A percentile compares a stretch with the other conserved stretches of the same genome.
Evolutionary conservation across 2,888 invertebrate genomes (phyloP).

Genomic region (Periphyllus acericola): DNA sequence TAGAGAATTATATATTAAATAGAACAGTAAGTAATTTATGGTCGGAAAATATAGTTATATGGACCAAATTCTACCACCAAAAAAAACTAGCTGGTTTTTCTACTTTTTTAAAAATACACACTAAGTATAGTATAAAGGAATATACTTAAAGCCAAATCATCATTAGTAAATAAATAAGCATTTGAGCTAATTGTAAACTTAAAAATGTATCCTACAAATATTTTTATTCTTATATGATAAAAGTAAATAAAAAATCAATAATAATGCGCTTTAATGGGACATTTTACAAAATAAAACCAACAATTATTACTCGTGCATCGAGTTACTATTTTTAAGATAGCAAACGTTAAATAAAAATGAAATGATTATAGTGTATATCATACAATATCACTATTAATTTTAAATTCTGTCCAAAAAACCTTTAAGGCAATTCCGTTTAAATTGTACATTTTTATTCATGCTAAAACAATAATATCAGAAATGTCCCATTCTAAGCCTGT

Average conservation of each 20-base stretch:
- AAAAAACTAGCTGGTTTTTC: constrained; percentile 45
- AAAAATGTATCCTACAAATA: constrained; percentile 25
- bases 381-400: constrained; percentile 16
- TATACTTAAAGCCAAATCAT: constrained; percentile 45
- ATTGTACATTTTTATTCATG: constrained; percentile 36
- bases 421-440: background rate
- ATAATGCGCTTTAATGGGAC: constrained; percentile 38
- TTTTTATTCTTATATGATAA: background rate
- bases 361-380: background rate
- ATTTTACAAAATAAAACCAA: constrained; percentile 16
- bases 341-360: background rate
- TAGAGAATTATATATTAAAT: constrained; percentile 1
- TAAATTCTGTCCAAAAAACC: constrained; percentile 34
- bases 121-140: constrained; percentile 7
- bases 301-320: constrained; percentile 5
- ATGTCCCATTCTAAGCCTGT: constrained; percentile 58
- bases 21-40: constrained; percentile 33
- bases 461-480: constrained; percentile 41
- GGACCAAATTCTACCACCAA: constrained; percentile 54
- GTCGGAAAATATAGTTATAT: constrained; percentile 29
- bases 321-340: constrained; percentile 2
- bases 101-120: constrained; percentile 49
- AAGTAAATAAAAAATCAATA: background rate
- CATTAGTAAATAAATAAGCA: constrained; percentile 59
- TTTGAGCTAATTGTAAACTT: constrained; percentile 23